phyloP scores from a whole-genome alignment of 2,888 invertebrate genomes.

The Catocala nupta region DNA sequence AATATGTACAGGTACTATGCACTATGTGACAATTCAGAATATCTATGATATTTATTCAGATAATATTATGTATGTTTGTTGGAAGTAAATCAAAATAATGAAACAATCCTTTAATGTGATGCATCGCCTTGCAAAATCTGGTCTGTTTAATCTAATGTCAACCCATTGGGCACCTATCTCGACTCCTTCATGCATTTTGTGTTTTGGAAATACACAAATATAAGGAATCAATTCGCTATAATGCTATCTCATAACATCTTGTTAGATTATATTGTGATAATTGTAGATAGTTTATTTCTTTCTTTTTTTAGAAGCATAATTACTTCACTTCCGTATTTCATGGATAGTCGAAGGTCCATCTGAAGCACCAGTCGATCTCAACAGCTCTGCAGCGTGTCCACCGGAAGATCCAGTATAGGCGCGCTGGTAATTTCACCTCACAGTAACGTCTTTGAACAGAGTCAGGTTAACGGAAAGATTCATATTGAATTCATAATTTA shows the following conservation, averaged over 20 bases:
- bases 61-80: no score
- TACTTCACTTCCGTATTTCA: constrained; percentile 57
- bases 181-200: constrained; percentile 13
- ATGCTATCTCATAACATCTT: constrained; percentile 10
- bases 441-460: constrained; percentile 73
- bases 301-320: constrained; percentile 34
- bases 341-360: constrained; percentile 60
- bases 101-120: neutral
- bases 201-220: constrained; percentile 2
- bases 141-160: constrained; percentile 39
- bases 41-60: no score
- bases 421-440: constrained; percentile 63
- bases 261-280: constrained; percentile 14
- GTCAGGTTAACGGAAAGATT: constrained; percentile 79
- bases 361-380: constrained; percentile 65
- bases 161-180: constrained; percentile 3
- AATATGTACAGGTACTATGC: no score
- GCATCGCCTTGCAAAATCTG: constrained; percentile 16
- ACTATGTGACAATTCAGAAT: no score
- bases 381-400: constrained; percentile 68
- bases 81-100: no score
- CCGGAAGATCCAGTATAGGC: constrained; percentile 64
- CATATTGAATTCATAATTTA: constrained; percentile 79
- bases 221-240: constrained; percentile 9
- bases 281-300: constrained; percentile 29